Conservation (phyloP, 2,113 vertebrate genomes). For the Camarhynchus parvulus region DNA sequence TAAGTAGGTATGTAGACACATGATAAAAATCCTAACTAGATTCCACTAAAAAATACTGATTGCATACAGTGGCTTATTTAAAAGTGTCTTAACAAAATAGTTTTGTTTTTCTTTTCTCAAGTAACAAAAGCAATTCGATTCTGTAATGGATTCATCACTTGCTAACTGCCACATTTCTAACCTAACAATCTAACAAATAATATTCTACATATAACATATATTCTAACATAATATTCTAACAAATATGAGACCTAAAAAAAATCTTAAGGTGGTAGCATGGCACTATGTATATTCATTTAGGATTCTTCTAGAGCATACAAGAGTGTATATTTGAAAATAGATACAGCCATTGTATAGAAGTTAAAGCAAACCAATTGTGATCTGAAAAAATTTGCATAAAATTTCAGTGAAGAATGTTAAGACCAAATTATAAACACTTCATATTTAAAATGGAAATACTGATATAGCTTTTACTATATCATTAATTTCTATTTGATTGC, state of each 20-base stretch:
- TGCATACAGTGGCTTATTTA: not conserved
- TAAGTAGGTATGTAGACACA: not conserved
- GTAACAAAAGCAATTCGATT: not conserved
- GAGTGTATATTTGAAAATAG: not conserved
- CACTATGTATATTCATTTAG: not conserved
- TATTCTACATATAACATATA: not conserved
- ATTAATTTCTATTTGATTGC: not conserved
- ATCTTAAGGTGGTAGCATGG: not conserved
- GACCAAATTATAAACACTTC: not conserved
- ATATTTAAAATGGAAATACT: not conserved
- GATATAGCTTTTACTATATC: not conserved
- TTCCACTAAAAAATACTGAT: not conserved
- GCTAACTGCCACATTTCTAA: not conserved
- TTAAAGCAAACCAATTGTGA: not conserved
- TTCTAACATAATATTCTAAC: not conserved
- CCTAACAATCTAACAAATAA: not conserved
- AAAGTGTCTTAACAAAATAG: not conserved
- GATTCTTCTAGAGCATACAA: not conserved
- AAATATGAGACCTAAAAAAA: not conserved
- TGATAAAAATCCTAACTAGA: not conserved
- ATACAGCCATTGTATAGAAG: not conserved
- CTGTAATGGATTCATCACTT: conserved; percentile 27
- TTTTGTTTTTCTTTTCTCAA: not conserved
- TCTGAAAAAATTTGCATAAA: not conserved
- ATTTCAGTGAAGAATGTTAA: not conserved